Conservation (phyloP, 1,140 invertebrate genomes). For the Lepidurus packardi region DNA sequence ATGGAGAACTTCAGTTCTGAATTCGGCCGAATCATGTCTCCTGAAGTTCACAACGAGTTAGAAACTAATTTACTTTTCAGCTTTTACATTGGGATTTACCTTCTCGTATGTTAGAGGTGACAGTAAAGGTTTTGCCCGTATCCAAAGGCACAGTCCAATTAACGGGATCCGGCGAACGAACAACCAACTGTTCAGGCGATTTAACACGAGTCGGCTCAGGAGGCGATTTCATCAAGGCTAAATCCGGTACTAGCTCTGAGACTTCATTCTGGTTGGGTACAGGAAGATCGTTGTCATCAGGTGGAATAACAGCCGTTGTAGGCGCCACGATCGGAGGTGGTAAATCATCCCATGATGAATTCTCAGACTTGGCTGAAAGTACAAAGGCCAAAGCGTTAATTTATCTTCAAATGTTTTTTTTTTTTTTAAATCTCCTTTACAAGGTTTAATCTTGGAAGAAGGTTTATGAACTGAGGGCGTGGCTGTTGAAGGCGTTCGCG, state of each 20-base stretch:
- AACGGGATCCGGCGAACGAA: conserved; percentile 82
- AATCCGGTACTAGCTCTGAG: conserved; percentile 22
- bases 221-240: conserved; percentile 59
- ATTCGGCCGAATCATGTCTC: conserved; percentile 30
- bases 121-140: conserved; percentile 85
- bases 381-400: not conserved
- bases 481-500: conserved; percentile 1
- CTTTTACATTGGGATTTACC: conserved; percentile 49
- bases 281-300: conserved; percentile 3
- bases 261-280: not conserved
- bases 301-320: not conserved
- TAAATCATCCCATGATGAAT: not conserved
- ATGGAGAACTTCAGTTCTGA: conserved; percentile 34
- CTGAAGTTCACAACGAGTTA: not conserved
- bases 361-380: not conserved
- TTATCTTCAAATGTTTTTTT: not conserved
- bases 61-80: not conserved
- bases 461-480: conserved; percentile 28
- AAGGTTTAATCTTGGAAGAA: conserved; percentile 25
- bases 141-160: conserved; percentile 91
- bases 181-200: conserved; percentile 84
- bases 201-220: conserved; percentile 85
- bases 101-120: conserved; percentile 82
- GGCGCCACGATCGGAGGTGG: not conserved
- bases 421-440: not conserved